Conservation (phyloP, 2,113 vertebrate species). For the Gulo gulo region DNA sequence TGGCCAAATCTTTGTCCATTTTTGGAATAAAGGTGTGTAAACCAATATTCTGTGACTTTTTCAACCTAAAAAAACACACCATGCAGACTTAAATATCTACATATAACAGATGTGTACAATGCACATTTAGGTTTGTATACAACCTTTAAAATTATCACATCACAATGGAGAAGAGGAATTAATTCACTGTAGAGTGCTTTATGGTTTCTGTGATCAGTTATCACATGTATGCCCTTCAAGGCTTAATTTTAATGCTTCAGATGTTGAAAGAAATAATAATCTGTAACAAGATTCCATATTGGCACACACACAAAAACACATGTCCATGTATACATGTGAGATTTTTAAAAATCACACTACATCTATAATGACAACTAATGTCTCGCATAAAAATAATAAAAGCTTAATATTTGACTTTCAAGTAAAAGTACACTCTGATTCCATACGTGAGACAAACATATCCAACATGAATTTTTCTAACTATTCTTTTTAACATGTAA, state of each 20-base stretch:
- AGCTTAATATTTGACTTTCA: conserved; percentile 65
- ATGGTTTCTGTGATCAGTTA: background rate
- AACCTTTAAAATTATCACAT: background rate
- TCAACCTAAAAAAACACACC: background rate
- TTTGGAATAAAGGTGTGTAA: conserved; percentile 12
- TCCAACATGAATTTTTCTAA: conserved; percentile 67
- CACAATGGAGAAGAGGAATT: conserved; percentile 21
- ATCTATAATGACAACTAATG: conserved; percentile 18
- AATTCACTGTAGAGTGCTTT: background rate
- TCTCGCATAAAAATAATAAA: conserved; percentile 71
- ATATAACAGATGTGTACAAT: background rate
- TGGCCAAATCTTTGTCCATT: background rate
- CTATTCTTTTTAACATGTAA: conserved; percentile 80
- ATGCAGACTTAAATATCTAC: background rate
- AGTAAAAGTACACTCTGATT: conserved; percentile 26
- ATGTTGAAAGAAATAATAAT: conserved; percentile 38
- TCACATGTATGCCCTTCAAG: background rate
- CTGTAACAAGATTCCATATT: background rate
- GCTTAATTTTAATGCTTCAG: conserved; percentile 43
- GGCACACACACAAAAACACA: background rate
- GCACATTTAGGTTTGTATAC: background rate
- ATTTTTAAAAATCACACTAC: conserved; percentile 26
- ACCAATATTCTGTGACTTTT: background rate
- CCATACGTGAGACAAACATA: conserved; percentile 4
- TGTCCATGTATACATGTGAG: background rate